Evolutionary conservation across 2,888 invertebrate genomes (phyloP).

Genomic region (Icerya purchasi): DNA sequence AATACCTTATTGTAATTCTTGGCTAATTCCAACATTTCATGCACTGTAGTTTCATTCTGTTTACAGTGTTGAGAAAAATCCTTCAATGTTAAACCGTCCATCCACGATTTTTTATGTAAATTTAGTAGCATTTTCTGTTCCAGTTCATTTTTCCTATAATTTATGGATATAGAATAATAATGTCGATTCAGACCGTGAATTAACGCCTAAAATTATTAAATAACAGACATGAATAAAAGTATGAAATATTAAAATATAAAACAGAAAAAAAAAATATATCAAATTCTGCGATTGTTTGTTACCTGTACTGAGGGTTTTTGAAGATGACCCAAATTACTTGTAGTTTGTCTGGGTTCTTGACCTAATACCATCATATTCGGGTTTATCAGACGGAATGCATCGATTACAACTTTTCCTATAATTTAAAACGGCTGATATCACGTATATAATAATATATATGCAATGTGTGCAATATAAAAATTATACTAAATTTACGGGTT

Average conservation of each 20-base stretch:
- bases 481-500: too few relatives aligned
- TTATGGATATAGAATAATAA: constrained; percentile 98
- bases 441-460: too few relatives aligned
- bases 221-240: neutral
- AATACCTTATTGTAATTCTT: constrained; percentile 82
- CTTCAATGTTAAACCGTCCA: constrained; percentile 77
- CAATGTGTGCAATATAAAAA: too few relatives aligned
- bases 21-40: constrained; percentile 89
- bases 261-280: neutral
- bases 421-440: constrained; percentile 13
- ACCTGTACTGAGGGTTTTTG: constrained; percentile 91
- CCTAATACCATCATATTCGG: constrained; percentile 98
- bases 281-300: too few relatives aligned
- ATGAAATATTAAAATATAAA: neutral
- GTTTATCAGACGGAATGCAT: constrained; percentile 96
- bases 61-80: constrained; percentile 84
- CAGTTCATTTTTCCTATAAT: constrained; percentile 94
- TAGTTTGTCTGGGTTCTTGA: constrained; percentile 95
- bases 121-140: constrained; percentile 99
- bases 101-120: constrained; percentile 96
- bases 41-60: constrained; percentile 79
- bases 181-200: constrained; percentile 97
- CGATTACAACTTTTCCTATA: constrained; percentile 77
- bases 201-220: constrained; percentile 44
- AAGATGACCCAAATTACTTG: constrained; percentile 93